Conservation (phyloP, 2,888 invertebrate genomes). For the Melangyna quadrimaculata region DNA sequence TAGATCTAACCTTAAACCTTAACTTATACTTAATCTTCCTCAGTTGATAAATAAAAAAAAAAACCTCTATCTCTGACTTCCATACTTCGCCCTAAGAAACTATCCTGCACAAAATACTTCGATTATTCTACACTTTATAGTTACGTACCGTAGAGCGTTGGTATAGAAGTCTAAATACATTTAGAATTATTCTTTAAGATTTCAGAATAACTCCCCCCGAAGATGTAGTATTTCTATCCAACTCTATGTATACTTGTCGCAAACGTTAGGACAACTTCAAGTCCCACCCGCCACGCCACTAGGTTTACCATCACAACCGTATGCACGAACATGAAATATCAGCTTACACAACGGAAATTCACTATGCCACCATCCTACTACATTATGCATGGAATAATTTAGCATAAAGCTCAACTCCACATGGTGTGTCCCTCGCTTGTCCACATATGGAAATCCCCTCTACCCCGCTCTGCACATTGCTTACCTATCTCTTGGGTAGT, state of each 20-base stretch:
- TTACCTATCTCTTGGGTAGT: constrained; percentile 13
- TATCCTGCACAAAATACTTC: constrained; percentile 27
- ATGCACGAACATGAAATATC: constrained; percentile 66
- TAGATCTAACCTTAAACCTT: constrained; percentile 42
- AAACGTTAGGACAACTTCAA: constrained; percentile 56
- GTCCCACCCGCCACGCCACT: not conserved
- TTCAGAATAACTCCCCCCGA: not conserved
- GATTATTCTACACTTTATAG: constrained; percentile 32
- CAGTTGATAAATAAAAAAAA: constrained; percentile 16
- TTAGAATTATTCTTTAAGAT: constrained; percentile 18
- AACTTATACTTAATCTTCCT: constrained; percentile 40
- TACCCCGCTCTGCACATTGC: not conserved
- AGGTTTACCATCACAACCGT: not conserved
- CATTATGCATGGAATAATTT: constrained; percentile 72
- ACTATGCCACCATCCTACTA: constrained; percentile 62
- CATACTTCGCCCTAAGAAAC: not conserved
- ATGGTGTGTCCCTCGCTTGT: constrained; percentile 38
- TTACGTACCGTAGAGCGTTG: too few relatives aligned
- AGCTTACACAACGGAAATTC: constrained; percentile 69
- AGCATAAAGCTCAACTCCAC: constrained; percentile 52
- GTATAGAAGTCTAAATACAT: not conserved
- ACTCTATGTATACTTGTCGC: constrained; percentile 32
- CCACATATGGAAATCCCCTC: constrained; percentile 22
- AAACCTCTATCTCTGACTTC: constrained; percentile 35
- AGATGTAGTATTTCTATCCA: not conserved